Percentiles rank a stretch among this genome's conserved stretches.
Conservation (phyloP, 2,797 vertebrate species). For the Sibirionetta formosa region DNA sequence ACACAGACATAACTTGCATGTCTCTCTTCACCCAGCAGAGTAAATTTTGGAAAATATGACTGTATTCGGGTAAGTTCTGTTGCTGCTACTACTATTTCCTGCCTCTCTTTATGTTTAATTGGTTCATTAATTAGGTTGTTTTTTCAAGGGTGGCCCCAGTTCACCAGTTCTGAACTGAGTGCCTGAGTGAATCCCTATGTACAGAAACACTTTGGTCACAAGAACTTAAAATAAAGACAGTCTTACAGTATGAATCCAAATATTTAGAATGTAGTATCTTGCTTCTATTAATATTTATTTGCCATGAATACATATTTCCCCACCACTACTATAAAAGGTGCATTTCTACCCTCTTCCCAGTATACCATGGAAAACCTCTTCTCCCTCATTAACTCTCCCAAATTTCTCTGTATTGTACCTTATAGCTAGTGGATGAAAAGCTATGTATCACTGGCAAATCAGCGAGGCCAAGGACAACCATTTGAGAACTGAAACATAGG, state of each 20-base stretch:
- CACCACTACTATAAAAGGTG: not conserved
- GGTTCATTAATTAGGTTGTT: not conserved
- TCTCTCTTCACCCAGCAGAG: not conserved
- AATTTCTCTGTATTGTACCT: not conserved
- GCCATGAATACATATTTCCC: not conserved
- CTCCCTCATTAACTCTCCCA: not conserved
- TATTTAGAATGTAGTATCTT: not conserved
- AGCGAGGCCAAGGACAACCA: not conserved
- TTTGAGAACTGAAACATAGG: not conserved
- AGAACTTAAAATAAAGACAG: not conserved
- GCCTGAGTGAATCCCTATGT: not conserved
- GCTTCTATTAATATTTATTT: not conserved
- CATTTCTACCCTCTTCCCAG: not conserved
- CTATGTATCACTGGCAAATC: not conserved
- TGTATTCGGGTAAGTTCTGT: not conserved
- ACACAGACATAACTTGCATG: not conserved
- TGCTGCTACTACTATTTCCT: not conserved
- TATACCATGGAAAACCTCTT: not conserved
- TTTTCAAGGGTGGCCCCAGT: not conserved
- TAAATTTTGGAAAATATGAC: not conserved
- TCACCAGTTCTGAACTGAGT: not conserved
- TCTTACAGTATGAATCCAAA: not conserved
- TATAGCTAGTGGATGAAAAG: not conserved
- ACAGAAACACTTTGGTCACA: not conserved
- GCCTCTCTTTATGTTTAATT: not conserved